Percentiles rank a stretch among this genome's conserved stretches.
Conservation (phyloP, 2,113 vertebrate genomes). For the Myiopsitta monachus region DNA sequence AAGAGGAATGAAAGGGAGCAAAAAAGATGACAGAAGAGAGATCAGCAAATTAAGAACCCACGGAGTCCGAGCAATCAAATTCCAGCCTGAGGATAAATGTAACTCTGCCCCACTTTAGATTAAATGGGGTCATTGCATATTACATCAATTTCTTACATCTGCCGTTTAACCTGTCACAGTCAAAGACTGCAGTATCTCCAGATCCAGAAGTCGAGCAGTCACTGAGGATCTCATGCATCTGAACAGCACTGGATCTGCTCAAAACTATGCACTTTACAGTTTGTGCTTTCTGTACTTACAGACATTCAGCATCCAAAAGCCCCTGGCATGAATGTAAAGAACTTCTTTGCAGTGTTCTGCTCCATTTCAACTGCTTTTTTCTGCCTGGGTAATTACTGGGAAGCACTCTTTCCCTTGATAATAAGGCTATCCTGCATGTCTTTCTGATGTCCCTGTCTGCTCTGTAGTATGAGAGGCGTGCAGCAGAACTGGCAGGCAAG, state of each 20-base stretch:
- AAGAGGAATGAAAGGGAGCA: not conserved
- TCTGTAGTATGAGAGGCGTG: not conserved
- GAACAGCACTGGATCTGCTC: not conserved
- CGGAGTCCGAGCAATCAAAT: not conserved
- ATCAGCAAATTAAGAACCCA: not conserved
- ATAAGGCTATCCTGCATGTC: not conserved
- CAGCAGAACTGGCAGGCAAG: accelerated
- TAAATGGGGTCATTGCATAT: not conserved
- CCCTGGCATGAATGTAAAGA: accelerated
- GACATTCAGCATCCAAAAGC: not conserved
- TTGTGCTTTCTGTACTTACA: not conserved
- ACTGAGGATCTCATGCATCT: not conserved
- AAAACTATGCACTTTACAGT: not conserved
- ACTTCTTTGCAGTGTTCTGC: not conserved
- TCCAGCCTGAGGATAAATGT: not conserved
- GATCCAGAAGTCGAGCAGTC: not conserved
- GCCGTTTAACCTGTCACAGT: not conserved
- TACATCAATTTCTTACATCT: not conserved
- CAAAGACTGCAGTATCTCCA: not conserved
- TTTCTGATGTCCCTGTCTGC: not conserved
- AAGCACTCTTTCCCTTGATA: not conserved
- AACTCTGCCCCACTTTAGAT: not conserved
- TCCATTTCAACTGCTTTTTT: not conserved
- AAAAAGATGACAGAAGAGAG: not conserved
- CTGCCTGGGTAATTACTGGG: not conserved